Percentiles rank a stretch among this genome's conserved stretches.
Conservation (phyloP, 2,888 invertebrate species). For the Tenthredo distinguenda region DNA sequence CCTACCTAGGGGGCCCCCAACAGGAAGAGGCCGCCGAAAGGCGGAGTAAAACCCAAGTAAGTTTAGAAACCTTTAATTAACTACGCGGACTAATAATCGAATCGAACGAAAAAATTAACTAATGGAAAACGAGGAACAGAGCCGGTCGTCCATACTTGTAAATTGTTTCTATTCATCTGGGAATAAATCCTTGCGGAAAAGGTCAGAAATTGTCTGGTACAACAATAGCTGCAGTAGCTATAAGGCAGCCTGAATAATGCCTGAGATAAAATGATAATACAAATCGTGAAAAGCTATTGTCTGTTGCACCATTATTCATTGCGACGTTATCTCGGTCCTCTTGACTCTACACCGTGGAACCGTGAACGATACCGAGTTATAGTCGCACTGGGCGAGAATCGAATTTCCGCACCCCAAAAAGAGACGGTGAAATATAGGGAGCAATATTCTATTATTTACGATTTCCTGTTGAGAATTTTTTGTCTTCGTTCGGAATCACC, state of each 20-base stretch:
- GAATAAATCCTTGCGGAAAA: not conserved
- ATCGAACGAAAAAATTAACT: not conserved
- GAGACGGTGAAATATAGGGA: not conserved
- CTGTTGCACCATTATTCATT: constrained; percentile 31
- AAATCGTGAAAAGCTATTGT: constrained; percentile 50
- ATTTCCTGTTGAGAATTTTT: not conserved
- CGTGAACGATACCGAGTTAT: not conserved
- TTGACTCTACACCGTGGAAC: not conserved
- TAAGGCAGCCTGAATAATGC: constrained; percentile 25
- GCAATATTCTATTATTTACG: not conserved
- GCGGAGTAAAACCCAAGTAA: constrained; percentile 64
- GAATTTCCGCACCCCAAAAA: not conserved
- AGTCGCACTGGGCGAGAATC: not conserved
- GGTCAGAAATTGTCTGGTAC: not conserved
- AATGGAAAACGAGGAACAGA: not conserved
- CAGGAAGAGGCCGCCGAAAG: constrained; percentile 69
- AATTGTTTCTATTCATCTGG: not conserved
- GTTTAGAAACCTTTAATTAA: not conserved
- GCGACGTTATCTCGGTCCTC: constrained; percentile 25
- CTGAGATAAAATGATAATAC: constrained; percentile 23
- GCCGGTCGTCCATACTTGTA: not conserved
- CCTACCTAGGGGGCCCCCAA: constrained; percentile 74
- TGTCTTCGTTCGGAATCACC: not conserved
- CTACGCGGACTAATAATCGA: not conserved
- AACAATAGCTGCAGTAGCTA: not conserved